These are phyloP conservation scores for Lytechinus variegatus DNA, from an alignment of 35 echinoderm and acorn worm species.

Conservation along the genomic window DNA sequence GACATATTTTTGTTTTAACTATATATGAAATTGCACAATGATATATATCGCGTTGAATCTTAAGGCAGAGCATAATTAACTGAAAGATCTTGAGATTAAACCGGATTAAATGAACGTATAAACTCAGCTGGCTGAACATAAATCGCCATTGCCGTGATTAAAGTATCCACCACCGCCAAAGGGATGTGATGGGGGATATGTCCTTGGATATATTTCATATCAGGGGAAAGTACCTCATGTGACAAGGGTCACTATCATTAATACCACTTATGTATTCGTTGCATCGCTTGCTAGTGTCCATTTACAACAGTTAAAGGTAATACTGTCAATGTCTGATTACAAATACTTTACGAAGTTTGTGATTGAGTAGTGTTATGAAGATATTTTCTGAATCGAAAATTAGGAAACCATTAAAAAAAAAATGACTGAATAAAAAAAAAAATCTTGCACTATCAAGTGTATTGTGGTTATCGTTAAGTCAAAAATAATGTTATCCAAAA, in stretches of 20 bases:
- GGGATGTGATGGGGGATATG: neutral
- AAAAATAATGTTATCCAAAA: too few species aligned
- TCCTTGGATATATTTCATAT: neutral
- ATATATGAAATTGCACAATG: too few species aligned
- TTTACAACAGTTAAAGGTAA: neutral
- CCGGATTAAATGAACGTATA: neutral
- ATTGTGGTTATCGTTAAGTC: too few species aligned
- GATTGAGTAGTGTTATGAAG: neutral
- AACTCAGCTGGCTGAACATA: neutral
- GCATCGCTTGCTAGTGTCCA: neutral
- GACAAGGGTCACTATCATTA: constrained; percentile 2
- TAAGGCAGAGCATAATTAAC: too few species aligned
- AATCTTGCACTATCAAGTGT: too few species aligned
- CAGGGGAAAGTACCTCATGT: neutral
- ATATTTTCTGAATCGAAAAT: neutral
- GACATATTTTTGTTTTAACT: too few species aligned
- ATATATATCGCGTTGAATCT: too few species aligned
- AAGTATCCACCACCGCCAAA: neutral
- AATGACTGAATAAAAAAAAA: too few species aligned
- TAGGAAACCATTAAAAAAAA: neutral
- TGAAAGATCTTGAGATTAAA: too few species aligned
- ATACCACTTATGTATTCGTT: neutral
- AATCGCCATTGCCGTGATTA: neutral
- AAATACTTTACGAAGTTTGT: neutral
- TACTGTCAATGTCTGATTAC: neutral